phyloP scores from a whole-genome alignment of 1,140 invertebrate species.

The Linepithema humile region DNA sequence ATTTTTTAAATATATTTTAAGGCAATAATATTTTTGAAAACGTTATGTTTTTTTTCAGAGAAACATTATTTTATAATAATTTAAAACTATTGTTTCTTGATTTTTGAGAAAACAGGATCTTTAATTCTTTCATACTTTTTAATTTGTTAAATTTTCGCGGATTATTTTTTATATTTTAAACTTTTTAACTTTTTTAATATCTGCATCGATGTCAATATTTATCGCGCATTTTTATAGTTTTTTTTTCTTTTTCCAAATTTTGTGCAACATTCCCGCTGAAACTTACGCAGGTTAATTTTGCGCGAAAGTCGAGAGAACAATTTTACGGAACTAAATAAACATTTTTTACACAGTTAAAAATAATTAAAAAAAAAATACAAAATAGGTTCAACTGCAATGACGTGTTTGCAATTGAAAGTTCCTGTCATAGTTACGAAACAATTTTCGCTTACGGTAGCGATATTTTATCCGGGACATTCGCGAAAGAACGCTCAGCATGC shows the following conservation, averaged over 20 bases:
- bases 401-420: background rate
- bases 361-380: background rate
- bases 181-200: no score
- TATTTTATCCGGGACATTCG: constrained; percentile 12
- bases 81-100: no score
- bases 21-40: background rate
- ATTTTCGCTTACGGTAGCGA: constrained; percentile 31
- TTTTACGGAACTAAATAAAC: background rate
- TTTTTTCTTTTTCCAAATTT: no score
- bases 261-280: background rate
- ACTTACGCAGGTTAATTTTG: background rate
- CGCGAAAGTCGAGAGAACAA: background rate
- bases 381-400: background rate
- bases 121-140: no score
- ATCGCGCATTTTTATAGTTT: no score
- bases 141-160: no score
- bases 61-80: no score
- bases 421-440: constrained; percentile 15
- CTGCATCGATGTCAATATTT: no score
- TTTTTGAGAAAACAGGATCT: no score
- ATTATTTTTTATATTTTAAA: no score
- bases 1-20: background rate
- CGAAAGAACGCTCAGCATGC: constrained; percentile 13
- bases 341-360: no score
- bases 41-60: no score